phyloP scores from a whole-genome alignment of 2,888 invertebrate genomes.

The Campoletis raptor region DNA sequence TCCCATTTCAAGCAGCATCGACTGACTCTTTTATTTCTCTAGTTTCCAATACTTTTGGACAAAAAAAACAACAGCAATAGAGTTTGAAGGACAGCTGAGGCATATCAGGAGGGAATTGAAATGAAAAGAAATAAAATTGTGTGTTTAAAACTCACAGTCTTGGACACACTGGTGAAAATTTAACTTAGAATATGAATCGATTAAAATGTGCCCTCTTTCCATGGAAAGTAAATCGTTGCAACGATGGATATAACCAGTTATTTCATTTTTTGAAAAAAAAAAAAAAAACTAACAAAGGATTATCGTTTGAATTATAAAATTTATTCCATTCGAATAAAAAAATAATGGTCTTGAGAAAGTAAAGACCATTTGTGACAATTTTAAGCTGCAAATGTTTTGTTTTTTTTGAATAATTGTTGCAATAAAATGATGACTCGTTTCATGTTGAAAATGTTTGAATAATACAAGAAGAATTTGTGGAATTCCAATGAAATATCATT shows the following conservation, averaged over 20 bases:
- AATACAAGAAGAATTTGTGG: not conserved
- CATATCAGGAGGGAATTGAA: constrained; percentile 6
- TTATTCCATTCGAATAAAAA: too few relatives aligned
- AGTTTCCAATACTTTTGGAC: not conserved
- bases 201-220: not conserved
- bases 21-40: not conserved
- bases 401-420: not conserved
- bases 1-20: not conserved
- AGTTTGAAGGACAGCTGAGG: not conserved
- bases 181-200: not conserved
- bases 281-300: not conserved
- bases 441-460: not conserved
- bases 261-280: not conserved
- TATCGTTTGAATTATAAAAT: not conserved
- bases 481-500: not conserved
- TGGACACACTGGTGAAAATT: not conserved
- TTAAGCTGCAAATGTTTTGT: not conserved
- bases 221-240: not conserved
- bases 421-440: not conserved
- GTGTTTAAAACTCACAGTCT: not conserved
- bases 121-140: not conserved
- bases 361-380: not conserved
- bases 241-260: not conserved
- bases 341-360: too few relatives aligned
- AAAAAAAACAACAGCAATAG: not conserved